Base-by-base conservation (phyloP, 2,888 invertebrate species). In the Melieria picta region DNA sequence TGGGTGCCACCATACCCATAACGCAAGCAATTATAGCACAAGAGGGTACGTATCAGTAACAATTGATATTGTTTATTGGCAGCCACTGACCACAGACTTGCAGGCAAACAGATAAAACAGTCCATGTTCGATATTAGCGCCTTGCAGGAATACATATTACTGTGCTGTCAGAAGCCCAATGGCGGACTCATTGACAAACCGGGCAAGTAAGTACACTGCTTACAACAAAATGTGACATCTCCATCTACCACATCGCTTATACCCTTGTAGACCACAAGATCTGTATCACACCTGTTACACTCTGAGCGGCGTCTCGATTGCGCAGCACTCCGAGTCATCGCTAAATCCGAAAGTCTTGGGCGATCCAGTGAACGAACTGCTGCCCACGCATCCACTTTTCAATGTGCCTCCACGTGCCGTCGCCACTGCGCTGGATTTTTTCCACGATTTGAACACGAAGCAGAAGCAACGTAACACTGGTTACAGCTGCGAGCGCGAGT, bases 121-220 rank as follows among this genome's bases (percentile, higher is more conserved):
- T 77, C 84, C 0, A 73, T 98, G 72, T 97, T 97, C 83, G 90
- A 96, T 86, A 93, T 93, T 85, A 90, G 90, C 79, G 95, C 97
- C 65, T 88, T 99, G 77, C 99, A 99, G 88, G 96, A 98, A 85
- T 99, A 99, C 86, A 90, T 99, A 74, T 89, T 99, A 74, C 89
- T 96, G 62, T 98, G 97, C 83, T 98, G 98, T 85, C 99, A 99
- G 87, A 89, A 92, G 81, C 89, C 90, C 60, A 89, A 89, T 73
- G 99, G 99, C 42, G 99, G 99, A 5, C 90, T 99, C 45, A 89
- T 96, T 76, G 99, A 99, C 87, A 99, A 99, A 87, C 99, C 99
- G 69, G 94, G 94, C 80, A 98, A 96, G 94, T 95, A 88, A 89
- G 92, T 89, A 62, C 50, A n/a, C 10, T 30, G 30, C 30, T 30